Percentiles rank a stretch among this genome's conserved stretches.
phyloP scores from a whole-genome alignment of 2,797 vertebrate genomes.

The Sylvilagus floridanus region DNA sequence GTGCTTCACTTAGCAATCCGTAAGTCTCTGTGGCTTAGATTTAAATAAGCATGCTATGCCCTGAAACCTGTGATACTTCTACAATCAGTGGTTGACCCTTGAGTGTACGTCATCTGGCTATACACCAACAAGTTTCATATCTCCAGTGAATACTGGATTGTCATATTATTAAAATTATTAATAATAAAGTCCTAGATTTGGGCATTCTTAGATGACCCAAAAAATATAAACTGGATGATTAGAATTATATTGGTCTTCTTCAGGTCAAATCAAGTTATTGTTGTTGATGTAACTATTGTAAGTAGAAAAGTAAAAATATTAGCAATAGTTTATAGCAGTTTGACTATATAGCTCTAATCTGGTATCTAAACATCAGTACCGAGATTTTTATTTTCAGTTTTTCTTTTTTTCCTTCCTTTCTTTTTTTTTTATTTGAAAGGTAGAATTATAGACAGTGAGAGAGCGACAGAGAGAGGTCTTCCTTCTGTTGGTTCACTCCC shows the following conservation, averaged over 20 bases:
- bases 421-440: too few relatives aligned
- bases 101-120: neutral
- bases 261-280: conserved; percentile 3
- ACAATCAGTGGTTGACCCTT: neutral
- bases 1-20: neutral
- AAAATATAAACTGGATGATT: conserved; percentile 36
- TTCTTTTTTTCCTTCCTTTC: neutral
- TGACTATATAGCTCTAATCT: neutral
- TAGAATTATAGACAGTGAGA: too few relatives aligned
- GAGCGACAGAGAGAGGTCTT: too few relatives aligned
- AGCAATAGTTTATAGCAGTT: neutral
- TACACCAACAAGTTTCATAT: neutral
- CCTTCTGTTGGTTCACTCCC: too few relatives aligned
- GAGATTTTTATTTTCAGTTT: conserved; percentile 43
- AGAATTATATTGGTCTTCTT: conserved; percentile 1
- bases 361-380: conserved; percentile 8
- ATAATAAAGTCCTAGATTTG: neutral
- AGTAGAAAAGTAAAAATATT: neutral
- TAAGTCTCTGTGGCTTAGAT: neutral
- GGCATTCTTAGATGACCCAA: conserved; percentile 16
- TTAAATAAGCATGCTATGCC: neutral
- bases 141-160: neutral
- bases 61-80: neutral
- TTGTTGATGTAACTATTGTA: conserved; percentile 5
- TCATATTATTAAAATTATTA: neutral